Conservation (phyloP, 2,888 invertebrate genomes). For the Apeira syringaria region DNA sequence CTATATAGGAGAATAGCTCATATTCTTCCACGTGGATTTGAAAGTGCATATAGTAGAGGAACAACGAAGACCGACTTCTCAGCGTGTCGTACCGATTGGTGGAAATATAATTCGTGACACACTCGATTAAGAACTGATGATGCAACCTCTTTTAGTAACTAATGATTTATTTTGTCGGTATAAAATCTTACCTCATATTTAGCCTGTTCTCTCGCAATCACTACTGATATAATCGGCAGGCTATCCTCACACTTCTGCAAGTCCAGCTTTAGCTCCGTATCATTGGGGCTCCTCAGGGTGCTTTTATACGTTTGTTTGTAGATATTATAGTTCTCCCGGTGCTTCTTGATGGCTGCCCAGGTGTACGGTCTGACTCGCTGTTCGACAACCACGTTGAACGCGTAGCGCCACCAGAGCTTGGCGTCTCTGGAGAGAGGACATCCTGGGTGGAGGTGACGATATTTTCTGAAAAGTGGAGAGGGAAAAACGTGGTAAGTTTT, state of each 20-base stretch:
- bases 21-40: no score
- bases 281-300: slow-evolving; percentile 87
- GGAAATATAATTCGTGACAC: no score
- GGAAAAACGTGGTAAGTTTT: no score
- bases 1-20: no score
- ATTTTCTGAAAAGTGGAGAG: slow-evolving; percentile 69
- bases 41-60: no score
- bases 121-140: no score
- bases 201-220: slow-evolving; percentile 91
- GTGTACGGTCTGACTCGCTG: slow-evolving; percentile 89
- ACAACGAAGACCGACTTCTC: no score
- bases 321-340: slow-evolving; percentile 86
- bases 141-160: no score
- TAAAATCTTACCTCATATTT: slow-evolving; percentile 90
- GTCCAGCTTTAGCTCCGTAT: slow-evolving; percentile 88
- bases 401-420: slow-evolving; percentile 90
- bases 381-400: slow-evolving; percentile 87
- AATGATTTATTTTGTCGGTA: no score
- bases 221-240: slow-evolving; percentile 88
- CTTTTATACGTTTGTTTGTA: slow-evolving; percentile 89
- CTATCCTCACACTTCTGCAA: slow-evolving; percentile 90
- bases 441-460: slow-evolving; percentile 85
- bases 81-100: no score
- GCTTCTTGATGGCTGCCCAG: slow-evolving; percentile 87
- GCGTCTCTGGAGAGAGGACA: slow-evolving; percentile 82